Evolutionary conservation across 2,113 vertebrate species (phyloP), one percentile per base, ranked within the genome.

Genomic region (Rhadina sibilatrix): DNA sequence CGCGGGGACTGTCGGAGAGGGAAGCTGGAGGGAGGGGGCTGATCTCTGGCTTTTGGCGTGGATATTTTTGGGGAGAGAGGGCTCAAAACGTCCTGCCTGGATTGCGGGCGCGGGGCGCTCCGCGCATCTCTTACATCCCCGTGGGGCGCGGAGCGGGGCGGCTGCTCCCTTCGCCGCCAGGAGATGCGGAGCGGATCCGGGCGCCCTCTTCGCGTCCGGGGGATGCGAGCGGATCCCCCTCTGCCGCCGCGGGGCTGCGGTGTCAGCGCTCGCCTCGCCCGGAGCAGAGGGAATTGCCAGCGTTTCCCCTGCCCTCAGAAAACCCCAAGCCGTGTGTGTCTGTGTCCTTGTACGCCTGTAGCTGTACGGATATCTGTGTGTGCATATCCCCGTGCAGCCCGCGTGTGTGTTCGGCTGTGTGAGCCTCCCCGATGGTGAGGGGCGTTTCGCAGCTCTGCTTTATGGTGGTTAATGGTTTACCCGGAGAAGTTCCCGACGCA

Each of bases 401-500:
- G 60, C 53, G 61, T 22, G 59, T 60, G 38, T 22, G 1, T 3
- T 8, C 42, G 53, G 47, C 11, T 15, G 57, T 33, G 54, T 1
- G 78, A 50, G 47, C 22, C 49, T 30, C 14, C 30, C 64, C 17
- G 83, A 1, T 22, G 78, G 11, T 23, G 13, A 31, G 44, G 65
- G 42, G 64, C 69, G 60, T 77, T 81, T 27, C 27, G 64, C 46
- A 33, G 91, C 79, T 46, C 54, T 31, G 69, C 53, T 81, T 75
- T 42, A 30, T n/a, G 64, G 66, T 78, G 80, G 93, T 96, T 96
- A 96, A 96, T 96, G 84, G 88, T 94, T 97, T 87, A 95, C 87
- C 78, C 68, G 69, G 60, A 76, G 46, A 84, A 93, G 78, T 90
- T 90, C 87, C 82, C 96, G 83, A 63, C 85, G 89, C 81, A 27